These are phyloP conservation scores for Lydus trimaculatus DNA, from an alignment of 2,888 invertebrate genomes.

Conservation along the genomic window DNA sequence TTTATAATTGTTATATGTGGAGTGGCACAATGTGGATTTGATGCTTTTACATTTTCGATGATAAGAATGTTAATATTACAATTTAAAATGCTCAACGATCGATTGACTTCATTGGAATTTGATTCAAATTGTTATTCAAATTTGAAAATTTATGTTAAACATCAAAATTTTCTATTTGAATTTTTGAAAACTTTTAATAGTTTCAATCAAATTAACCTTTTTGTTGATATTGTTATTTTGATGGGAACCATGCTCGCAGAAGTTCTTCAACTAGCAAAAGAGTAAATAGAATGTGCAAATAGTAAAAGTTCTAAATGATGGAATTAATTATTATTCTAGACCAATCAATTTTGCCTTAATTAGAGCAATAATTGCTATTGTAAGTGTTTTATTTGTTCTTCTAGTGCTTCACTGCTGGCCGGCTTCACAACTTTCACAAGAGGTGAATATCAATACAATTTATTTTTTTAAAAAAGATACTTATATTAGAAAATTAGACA, in stretches of 20 bases:
- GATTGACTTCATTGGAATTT: not conserved
- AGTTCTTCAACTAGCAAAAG: not conserved
- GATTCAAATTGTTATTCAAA: not conserved
- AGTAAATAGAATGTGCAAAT: not conserved
- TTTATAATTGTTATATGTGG: not conserved
- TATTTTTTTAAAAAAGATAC: not conserved
- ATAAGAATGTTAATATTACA: not conserved
- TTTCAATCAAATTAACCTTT: not conserved
- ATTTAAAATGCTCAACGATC: not conserved
- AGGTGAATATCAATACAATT: not conserved
- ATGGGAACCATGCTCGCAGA: not conserved
- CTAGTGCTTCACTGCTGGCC: not conserved
- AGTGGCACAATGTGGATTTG: too few species aligned
- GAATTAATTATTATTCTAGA: not conserved
- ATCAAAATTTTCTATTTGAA: not conserved
- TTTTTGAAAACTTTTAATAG: not conserved
- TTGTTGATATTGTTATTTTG: not conserved
- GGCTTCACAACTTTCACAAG: not conserved
- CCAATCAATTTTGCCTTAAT: not conserved
- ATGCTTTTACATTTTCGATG: too few species aligned
- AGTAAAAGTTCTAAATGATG: not conserved
- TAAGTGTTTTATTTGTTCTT: not conserved
- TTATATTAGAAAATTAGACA: not conserved
- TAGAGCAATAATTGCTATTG: not conserved
- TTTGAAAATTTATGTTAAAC: not conserved